Evolutionary conservation across 2,797 vertebrate species (phyloP), one percentile per base, ranked within the genome.

Genomic region (Pseudomugil tenellus): DNA sequence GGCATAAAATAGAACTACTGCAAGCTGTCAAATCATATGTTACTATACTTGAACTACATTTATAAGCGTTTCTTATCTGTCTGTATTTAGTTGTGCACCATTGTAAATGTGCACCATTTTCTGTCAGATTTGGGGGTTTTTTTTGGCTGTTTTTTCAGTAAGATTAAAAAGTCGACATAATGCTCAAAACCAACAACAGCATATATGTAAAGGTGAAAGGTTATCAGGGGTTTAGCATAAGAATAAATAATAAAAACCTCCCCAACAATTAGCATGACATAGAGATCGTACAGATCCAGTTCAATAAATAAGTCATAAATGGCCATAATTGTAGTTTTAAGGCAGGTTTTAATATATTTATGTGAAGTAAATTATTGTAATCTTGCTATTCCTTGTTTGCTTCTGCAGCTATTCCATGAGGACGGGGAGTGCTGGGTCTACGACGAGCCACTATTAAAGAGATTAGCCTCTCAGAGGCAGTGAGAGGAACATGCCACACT

Each of bases 381-480:
- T 58, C 13, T 26, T 64, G 3, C 75, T 52, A 5, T 48, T 71
- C 7, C 25, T 39, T 72, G 28, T 86, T 23, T 83, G 37, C 86
- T 61, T 76, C 74, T 87, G 62, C 75, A 99, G 97, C 80, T 99
- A 2, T 99, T 99, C 93, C 98, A 98, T 0, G 98, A 99, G 90
- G 98, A 99, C 2, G 98, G 98, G 16, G 98, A 99, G 85, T 98
- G 96, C 90, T 99, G 98, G 98, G 95, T 99, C 62, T 99, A 98
- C 0, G 98, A 99, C 0, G 96, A 99, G 81, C 98, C 98, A 2
- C 95, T 99, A 67, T 73, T 99, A 90, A 99, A 98, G 87, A 95
- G 97, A 91, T 91, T 95, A 31, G 92, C 90, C 79, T 94, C 95
- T 76, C 93, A 90, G 80, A 95, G 95, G 89, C 95, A 95, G 67